phyloP scores from a whole-genome alignment of 37 sponge, comb jelly and placozoan genomes.

The Cliona cf. orientalis region DNA sequence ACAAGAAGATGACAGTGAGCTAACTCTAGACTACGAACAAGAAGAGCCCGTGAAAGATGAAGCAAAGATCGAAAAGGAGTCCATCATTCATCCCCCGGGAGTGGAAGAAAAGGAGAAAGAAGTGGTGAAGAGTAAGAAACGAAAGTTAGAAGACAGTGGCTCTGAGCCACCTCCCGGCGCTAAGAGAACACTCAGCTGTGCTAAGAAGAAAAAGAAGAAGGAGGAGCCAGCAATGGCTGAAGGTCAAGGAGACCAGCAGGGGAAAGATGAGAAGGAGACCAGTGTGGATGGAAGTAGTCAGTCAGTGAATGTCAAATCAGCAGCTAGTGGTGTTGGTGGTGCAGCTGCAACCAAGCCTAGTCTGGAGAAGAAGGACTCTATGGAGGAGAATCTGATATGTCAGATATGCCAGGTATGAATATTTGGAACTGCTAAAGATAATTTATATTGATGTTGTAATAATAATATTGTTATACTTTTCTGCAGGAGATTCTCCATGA shows the following conservation, averaged over 20 bases:
- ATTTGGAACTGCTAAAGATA: not conserved
- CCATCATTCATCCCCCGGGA: not conserved
- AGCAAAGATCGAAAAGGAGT: not conserved
- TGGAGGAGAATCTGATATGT: slow-evolving; percentile 76
- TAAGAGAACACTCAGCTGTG: too few relatives aligned
- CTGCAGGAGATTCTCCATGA: slow-evolving; percentile 80
- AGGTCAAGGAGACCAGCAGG: not conserved
- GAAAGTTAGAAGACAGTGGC: not conserved
- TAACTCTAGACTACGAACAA: not conserved
- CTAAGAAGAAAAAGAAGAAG: not conserved
- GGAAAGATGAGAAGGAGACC: not conserved
- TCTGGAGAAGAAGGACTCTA: slow-evolving; percentile 54
- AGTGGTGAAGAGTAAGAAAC: not conserved
- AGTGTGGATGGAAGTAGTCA: not conserved
- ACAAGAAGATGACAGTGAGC: not conserved
- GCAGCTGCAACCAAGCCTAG: not conserved
- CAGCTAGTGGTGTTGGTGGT: not conserved
- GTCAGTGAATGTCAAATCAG: too few relatives aligned
- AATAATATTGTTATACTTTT: not conserved
- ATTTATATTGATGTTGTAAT: not conserved
- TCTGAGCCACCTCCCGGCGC: too few relatives aligned
- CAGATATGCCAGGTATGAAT: slow-evolving; percentile 85
- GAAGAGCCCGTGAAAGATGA: not conserved
- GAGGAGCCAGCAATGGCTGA: slow-evolving; percentile 2
- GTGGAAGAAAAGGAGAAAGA: not conserved